Evolutionary conservation across 2,888 invertebrate species (phyloP), one percentile per base, ranked within the genome.

Genomic region (Macaria notata): DNA sequence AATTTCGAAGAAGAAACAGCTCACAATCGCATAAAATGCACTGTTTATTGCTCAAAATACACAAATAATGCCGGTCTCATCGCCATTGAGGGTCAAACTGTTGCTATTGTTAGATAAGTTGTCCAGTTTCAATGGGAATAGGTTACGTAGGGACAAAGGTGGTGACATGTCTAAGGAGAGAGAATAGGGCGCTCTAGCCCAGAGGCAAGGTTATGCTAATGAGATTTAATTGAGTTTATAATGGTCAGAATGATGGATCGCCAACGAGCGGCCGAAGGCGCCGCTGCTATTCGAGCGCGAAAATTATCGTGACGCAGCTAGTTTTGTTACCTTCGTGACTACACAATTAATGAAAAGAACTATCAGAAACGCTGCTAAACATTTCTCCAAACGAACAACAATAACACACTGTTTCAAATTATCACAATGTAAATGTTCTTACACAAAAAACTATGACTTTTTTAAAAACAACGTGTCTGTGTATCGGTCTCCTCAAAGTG

Each of bases 41-140:
- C 88, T 91, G 91, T 91, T 91, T 91, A 91, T 91, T 90, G 84
- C 90, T 86, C 78, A 90, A 91, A 89, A 87, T 88, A 91, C 89
- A 89, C 90, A 91, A 91, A 91, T 88, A 90, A 78, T 78, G 79
- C 79, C 78, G 78, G 80, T 83, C 84, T 79, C 79, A 78, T 82
- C 75, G 72, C 78, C 77, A 76, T 86, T 85, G 86, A 86, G 87
- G 91, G 89, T 88, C 88, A 88, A 89, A 88, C 82, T 81, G 81
- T 78, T 71, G 62, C 77, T 72, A 83, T 91, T 91, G 91, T 91
- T 76, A 69, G 72, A 78, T 88, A 88, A 88, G 87, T 88, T 88
- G 88, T 85, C 80, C 77, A 68, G 72, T 76, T 76, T 83, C 71
- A 83, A 86, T 75, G 70, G 84, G 85, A 84, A 79, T 84, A 85